A percentile compares a stretch with the other conserved stretches of the same genome.
phyloP scores from a whole-genome alignment of 2,797 vertebrate genomes.

The Strix occidentalis region DNA sequence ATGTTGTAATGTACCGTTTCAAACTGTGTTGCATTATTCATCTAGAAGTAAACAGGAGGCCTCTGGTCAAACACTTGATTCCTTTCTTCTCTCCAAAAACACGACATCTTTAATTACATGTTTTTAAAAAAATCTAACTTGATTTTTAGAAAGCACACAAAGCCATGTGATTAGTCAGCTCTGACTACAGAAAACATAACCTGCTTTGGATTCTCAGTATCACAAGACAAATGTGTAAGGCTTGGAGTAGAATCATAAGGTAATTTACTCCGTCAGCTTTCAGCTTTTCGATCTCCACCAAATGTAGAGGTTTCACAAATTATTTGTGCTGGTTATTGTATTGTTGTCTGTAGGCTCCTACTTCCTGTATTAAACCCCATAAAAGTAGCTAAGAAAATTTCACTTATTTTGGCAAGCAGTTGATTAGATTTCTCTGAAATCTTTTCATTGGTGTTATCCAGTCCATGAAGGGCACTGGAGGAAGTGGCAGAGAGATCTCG shows the following conservation, averaged over 20 bases:
- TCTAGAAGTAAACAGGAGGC: not conserved
- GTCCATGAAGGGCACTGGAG: not conserved
- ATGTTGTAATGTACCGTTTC: not conserved
- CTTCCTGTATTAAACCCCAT: not conserved
- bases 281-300: not conserved
- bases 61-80: not conserved
- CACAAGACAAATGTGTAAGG: not conserved
- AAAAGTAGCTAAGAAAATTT: not conserved
- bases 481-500: not conserved
- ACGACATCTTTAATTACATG: not conserved
- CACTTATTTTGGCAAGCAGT: not conserved
- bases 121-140: not conserved
- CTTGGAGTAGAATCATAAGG: not conserved
- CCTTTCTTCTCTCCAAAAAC: not conserved
- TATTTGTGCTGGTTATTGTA: not conserved
- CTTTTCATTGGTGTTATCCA: not conserved
- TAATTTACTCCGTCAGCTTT: not conserved
- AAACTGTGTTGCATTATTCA: not conserved
- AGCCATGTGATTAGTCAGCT: not conserved
- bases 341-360: not conserved
- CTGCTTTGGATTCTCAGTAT: not conserved
- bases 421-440: not conserved
- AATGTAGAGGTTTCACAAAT: not conserved
- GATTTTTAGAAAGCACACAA: not conserved
- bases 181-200: not conserved